Base-by-base conservation (phyloP, 2,797 vertebrate species). In the Oryzias sinensis region DNA sequence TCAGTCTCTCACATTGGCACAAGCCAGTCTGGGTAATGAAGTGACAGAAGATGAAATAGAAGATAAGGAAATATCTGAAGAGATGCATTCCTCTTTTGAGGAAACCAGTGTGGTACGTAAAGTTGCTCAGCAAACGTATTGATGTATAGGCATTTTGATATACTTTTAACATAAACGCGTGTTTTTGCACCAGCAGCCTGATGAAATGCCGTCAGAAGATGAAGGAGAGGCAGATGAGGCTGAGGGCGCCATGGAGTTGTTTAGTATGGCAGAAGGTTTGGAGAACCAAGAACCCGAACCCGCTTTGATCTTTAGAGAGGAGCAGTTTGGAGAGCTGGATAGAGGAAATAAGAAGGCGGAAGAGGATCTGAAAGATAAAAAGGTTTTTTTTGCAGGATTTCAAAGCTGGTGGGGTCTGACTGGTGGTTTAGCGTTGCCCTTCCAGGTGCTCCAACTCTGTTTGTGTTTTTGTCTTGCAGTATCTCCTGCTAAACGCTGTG, bases 401-500 rank as follows among this genome's bases (percentile, higher is more conserved):
- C 2, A n/a, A 29, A 11, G 6, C n/a, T 42, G 14, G 5, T 33
- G n/a, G 8, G 43, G 15, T 22, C 25, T 9, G 24, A 41, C 43
- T 51, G 3, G 11, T 57, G 16, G 45, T 40, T 56, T 46, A n/a
- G 15, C 5, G 2, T 41, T 18, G 8, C 4, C 4, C 40, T 53
- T 7, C 25, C 5, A 40, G 2, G 6, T 53, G 14, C 0, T 25
- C 37, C 20, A 16, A 17, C 8, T 1, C 16, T 17, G 17, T 16
- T 8, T 43, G 42, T 45, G 40, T 71, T 0, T 59, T 1, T 51
- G 7, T 51, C 17, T 8, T 45, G 61, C 67, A 93, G 92, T 91
- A 91, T 71, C 69, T 72, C 7, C 84, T 97, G 59, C 62, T 96
- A 84, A 94, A 92, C 22, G 45, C 67, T 0, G 90, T 93, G 15